Conservation (phyloP, 2,797 vertebrate genomes). For the Micromesistius poutassou region DNA sequence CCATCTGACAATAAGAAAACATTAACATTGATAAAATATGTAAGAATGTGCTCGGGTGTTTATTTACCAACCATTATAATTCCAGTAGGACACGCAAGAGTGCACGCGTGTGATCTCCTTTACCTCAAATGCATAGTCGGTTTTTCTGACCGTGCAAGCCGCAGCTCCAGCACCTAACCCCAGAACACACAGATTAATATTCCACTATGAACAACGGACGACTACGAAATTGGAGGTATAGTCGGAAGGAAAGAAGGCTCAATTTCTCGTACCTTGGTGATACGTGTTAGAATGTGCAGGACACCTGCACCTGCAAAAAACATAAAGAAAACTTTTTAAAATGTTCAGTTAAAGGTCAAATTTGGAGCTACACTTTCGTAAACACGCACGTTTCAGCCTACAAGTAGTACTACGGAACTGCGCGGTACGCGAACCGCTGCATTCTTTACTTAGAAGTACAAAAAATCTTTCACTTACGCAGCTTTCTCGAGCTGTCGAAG, state of each 20-base stretch:
- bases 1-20: conserved; percentile 77
- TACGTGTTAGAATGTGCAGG: conserved; percentile 85
- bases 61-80: background rate
- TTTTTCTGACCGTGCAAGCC: conserved; percentile 60
- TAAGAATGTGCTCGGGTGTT: too few relatives aligned
- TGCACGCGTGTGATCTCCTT: background rate
- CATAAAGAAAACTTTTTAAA: background rate
- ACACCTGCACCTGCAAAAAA: conserved; percentile 81
- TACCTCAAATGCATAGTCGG: conserved; percentile 97
- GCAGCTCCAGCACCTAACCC: conserved; percentile 64
- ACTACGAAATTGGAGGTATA: background rate
- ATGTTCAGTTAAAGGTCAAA: background rate
- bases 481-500: conserved; percentile 77
- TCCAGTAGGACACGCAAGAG: background rate
- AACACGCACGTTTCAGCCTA: background rate
- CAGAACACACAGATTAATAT: background rate
- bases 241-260: background rate
- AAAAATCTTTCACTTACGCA: conserved; percentile 75
- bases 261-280: conserved; percentile 76
- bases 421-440: too few relatives aligned
- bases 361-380: background rate
- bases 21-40: background rate
- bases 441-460: background rate
- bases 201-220: background rate
- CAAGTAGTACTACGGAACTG: background rate